phyloP scores from a whole-genome alignment of 2,888 invertebrate genomes.

The Dimorphilus gyrociliatus region DNA sequence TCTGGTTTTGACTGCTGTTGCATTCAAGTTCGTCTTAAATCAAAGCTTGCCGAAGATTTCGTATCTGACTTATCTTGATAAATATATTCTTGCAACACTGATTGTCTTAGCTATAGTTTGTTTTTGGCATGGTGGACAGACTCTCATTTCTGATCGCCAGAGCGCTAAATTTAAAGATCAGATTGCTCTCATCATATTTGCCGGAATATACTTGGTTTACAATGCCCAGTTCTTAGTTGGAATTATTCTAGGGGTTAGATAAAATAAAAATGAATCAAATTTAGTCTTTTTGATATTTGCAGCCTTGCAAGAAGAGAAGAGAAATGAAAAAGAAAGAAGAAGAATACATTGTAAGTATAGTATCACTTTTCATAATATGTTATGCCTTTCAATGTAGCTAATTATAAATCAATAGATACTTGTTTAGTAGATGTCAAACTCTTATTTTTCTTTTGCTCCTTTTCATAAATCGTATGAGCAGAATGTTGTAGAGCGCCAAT shows the following conservation, averaged over 20 bases:
- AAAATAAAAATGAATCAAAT: neutral
- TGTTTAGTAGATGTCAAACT: too few relatives aligned
- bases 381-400: too few relatives aligned
- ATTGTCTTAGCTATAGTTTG: slow-evolving; percentile 28
- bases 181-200: slow-evolving; percentile 4
- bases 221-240: slow-evolving; percentile 5
- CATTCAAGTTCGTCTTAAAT: slow-evolving; percentile 36
- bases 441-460: too few relatives aligned
- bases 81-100: slow-evolving; percentile 31
- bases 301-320: slow-evolving; percentile 17
- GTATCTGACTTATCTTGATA: slow-evolving; percentile 35
- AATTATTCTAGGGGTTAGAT: too few relatives aligned
- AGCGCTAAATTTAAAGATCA: too few relatives aligned
- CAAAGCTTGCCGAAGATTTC: slow-evolving; percentile 34
- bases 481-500: too few relatives aligned
- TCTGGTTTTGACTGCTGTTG: slow-evolving; percentile 33
- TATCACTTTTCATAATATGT: too few relatives aligned
- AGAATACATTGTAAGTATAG: slow-evolving; percentile 14
- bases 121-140: slow-evolving; percentile 32
- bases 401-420: too few relatives aligned
- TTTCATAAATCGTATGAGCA: too few relatives aligned
- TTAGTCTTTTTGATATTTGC: too few relatives aligned
- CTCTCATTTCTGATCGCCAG: slow-evolving; percentile 12
- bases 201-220: slow-evolving; percentile 3
- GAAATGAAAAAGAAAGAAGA: slow-evolving; percentile 20